Evolutionary conservation across 2,797 vertebrate genomes (phyloP).

Genomic region (Pangasius krempfi): DNA sequence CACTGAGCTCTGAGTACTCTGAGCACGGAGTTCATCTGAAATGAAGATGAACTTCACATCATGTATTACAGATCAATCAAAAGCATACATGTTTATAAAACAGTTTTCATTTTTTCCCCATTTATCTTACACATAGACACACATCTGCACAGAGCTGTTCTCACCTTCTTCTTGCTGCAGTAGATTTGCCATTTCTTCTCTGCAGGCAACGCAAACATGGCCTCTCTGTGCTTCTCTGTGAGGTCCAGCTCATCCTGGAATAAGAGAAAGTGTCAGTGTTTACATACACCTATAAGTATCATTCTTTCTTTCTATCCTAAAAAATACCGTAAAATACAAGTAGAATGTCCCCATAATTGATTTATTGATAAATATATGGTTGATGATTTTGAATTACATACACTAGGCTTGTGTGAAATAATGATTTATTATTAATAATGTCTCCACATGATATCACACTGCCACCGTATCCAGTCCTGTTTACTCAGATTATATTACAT

Average conservation of each 20-base stretch:
- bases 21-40: not conserved
- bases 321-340: not conserved
- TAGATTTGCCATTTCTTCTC: constrained; percentile 99
- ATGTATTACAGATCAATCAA: not conserved
- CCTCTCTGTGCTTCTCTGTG: constrained; percentile 97
- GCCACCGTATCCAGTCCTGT: too few species aligned
- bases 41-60: not conserved
- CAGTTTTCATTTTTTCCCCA: not conserved
- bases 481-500: not conserved
- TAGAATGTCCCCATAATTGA: not conserved
- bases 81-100: not conserved
- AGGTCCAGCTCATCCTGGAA: constrained; percentile 96
- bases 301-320: not conserved
- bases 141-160: not conserved
- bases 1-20: not conserved
- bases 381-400: not conserved
- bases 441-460: not conserved
- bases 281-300: constrained; percentile 3
- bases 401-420: not conserved
- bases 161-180: constrained; percentile 99
- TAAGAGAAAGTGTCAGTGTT: constrained; percentile 16
- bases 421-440: not conserved
- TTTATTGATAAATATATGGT: not conserved
- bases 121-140: not conserved
- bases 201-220: constrained; percentile 96